Base-by-base conservation (phyloP, 2,888 invertebrate genomes). In the Dione vanillae region DNA sequence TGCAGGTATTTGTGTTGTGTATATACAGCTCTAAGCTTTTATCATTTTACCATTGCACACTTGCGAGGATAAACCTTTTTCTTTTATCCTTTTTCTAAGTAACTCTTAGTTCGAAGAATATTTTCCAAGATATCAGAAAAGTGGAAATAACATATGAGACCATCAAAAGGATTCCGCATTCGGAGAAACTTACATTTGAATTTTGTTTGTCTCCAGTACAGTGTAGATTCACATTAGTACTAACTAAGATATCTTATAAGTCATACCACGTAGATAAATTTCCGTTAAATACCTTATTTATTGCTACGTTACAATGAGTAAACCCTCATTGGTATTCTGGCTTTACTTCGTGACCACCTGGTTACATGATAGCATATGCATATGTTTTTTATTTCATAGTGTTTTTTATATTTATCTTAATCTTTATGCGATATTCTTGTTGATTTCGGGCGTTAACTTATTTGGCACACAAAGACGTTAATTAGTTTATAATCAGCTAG, bases 211-310 rank as follows among this genome's bases (percentile, higher is more conserved):
- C 43, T 19, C 65, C 68, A 47, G 19, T 68, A 71, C 65, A 35
- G 41, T 43, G 49, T 41, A 45, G 37, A 62, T 47, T 45, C 41
- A 62, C 19, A 51, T 62, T 35, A 67, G 58, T 65, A 69, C 27
- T 45, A 51, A n/a, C 19, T 14, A 52, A n/a, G 40, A n/a, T 54
- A 43, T 47, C 56, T 71, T 69, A 67, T 69, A 69, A 76, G 71
- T 52, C 77, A 51, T 47, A 68, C 74, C 75, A 77, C 75, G 75
- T 76, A 73, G 51, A 67, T 59, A 72, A 71, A 72, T 78, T 76
- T 78, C 77, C 76, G 75, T 76, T 78, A 78, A 78, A 76, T 74
- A 62, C 75, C 78, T 74, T 76, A 76, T 75, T 75, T 65, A 73
- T 71, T 54, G 61, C 27, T 27, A 27, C 59, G 40, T 69, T 45